Evolutionary conservation across 2,113 vertebrate species (phyloP), one percentile per base, ranked within the genome.

Genomic region (Ascaphus truei): DNA sequence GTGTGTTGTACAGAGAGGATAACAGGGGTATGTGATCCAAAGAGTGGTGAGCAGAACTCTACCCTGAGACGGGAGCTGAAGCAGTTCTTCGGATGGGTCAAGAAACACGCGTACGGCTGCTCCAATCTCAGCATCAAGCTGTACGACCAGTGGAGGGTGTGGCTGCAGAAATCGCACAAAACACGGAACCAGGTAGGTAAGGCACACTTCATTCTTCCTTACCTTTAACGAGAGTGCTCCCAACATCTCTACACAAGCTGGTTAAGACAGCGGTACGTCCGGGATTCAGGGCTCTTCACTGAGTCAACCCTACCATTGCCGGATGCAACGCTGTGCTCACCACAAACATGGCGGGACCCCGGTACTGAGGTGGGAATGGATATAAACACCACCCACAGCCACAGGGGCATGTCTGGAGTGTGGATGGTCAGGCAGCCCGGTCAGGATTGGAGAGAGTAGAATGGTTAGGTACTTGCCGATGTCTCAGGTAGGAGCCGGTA

Each of bases 111-210:
- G 12, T 96, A 96, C 62, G 92, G 93, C 74, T 99, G 96, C 85
- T 93, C 94, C 66, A 95, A 94, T 80, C 94, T 99, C 72, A 96
- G 94, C 85, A 98, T 99, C 91, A 98, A 98, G 73, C 84, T 97
- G 55, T 99, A 99, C 30, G 96, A 99, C 89, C 96, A 99, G 88
- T 99, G 96, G 96, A 85, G 96, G 30, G 95, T 96, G 75, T 93
- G 95, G 89, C 92, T 98, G 90, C 96, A 99, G 90, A 98, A 99
- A 83, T 96, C 96, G 13, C 96, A 97, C 87, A 98, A 98, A 92
- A 84, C 92, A 66, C 94, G 96, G 87, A 96, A 99, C 94, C 96
- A 98, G 96, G 96, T 98, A 93, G 90, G 90, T 92, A 92, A 92
- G 92, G 85, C 91, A 84, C 86, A 77, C 72, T 74, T 25, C 43